Base-by-base conservation (phyloP, 2,797 vertebrate genomes). In the Smutsia gigantea region DNA sequence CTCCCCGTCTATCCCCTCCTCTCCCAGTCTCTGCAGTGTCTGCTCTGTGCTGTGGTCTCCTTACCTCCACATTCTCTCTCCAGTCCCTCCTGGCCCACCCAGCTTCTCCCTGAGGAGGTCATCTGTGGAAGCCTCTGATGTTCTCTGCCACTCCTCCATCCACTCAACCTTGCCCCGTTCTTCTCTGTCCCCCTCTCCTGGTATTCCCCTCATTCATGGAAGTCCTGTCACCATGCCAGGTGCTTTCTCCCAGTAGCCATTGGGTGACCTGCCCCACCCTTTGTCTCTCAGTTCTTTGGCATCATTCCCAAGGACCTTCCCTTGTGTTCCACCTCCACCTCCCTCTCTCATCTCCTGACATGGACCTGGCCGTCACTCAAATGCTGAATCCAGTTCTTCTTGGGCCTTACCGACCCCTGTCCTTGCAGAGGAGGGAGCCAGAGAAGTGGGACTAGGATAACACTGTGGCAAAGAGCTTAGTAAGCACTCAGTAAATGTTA, bases 1-100 rank as follows among this genome's bases (percentile, higher is more conserved):
- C n/a, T 39, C 42, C 15, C 15, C 1, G 2, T 8, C 31, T 0
- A 0, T 0, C 34, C 19, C 12, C 14, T 23, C 39, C 25, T 34
- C 13, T 25, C 29, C 5, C 0, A 1, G 15, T 46, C 37, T 9
- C 53, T 82, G 64, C 2, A 0, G 68, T 0, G 0, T 42, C 34
- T 3, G 10, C 55, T 55, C 74, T 74, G 39, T 1, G 27, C 25
- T 5, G 0, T 1, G 5, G 55, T 39, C 46, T 27, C 49, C 61
- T 71, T 53, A 4, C 77, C 59, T 90, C 39, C 7, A 0, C 1
- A 46, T n/a, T n/a, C 31, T 46, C 78, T 66, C 85, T 4, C 55
- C 13, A 0, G 31, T 34, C 42, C 17, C 7, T 21, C 53, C 39
- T 75, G 61, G 51, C 68, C 68, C 23, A 10, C 49, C 64, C 31